Evolutionary conservation across 2,888 invertebrate genomes (phyloP), one percentile per base, ranked within the genome.

Genomic region (Masnerella sp.): DNA sequence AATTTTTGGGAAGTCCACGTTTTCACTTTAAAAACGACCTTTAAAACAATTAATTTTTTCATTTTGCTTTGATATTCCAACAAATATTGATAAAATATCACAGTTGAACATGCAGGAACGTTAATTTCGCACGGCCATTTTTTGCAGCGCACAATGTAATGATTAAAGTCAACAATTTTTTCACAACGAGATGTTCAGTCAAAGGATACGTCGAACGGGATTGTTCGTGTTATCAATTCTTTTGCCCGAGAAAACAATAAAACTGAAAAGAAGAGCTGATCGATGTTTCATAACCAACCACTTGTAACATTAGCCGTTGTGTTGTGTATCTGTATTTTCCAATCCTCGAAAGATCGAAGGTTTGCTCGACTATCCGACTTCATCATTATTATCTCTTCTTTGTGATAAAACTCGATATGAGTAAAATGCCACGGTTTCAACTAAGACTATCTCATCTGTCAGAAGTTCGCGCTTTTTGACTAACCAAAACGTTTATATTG

Each of bases 281-380:
- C 34, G 25, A 47, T 59, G 15, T 30, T 52, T 45, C 20, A 38
- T 56, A 61, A 74, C 68, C 17, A 62, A 74, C 74, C 74, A 69
- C 28, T 64, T 56, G 68, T 64, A 32, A 69, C 8, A 34, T 68
- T 45, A 47, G 51, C 22, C n/a, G 74, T 64, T 15, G 68, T 47
- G 18, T 74, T 74, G 34, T 62, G 59, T 17, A 64, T 36, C 22
- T 64, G 36, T 47, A 69, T 18, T 42, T 54, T 74, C 69, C 64
- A 73, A 58, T 68, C 45, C 12, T 73, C 73, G 15, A 68, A 56
- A n/a, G 73, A 64, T 64, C 40, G 42, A 30, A 69, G 15, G 38
- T 61, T 61, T 22, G 14, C 42, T 42, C 28, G 40, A 25, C 17
- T 4, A 22, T 61, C 47, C 47, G 52, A 28, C 34, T 47, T 61